These are phyloP conservation scores for Rhinolophus sinicus DNA, from an alignment of 2,113 vertebrate species.

Conservation along the genomic window DNA sequence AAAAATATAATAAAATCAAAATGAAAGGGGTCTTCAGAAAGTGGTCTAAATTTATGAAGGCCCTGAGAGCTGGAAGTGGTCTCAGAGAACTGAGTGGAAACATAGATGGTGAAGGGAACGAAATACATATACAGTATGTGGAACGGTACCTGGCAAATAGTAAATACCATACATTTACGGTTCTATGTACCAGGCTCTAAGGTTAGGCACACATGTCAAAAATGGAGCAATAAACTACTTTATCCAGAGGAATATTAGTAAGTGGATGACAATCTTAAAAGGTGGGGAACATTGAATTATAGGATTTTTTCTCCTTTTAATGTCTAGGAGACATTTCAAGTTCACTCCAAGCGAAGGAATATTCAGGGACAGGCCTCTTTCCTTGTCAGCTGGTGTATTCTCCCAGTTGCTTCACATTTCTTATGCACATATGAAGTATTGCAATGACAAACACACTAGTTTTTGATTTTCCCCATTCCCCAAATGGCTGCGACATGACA, in stretches of 20 bases:
- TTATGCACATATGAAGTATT: not conserved
- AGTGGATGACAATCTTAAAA: not conserved
- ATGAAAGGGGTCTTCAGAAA: slow-evolving; percentile 35
- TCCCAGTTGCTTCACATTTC: not conserved
- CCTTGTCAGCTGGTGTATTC: not conserved
- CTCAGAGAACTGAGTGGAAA: slow-evolving; percentile 15
- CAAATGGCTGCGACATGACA: not conserved
- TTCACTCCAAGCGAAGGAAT: not conserved
- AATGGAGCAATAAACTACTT: not conserved
- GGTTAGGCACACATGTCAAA: not conserved
- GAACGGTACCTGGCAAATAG: not conserved
- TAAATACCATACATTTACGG: not conserved
- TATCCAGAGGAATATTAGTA: not conserved
- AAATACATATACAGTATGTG: not conserved
- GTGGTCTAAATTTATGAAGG: not conserved
- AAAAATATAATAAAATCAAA: slow-evolving; percentile 23
- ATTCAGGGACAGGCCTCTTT: not conserved
- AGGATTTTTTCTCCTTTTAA: not conserved
- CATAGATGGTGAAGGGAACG: not conserved
- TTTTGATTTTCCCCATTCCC: not conserved
- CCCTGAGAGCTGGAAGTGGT: not conserved
- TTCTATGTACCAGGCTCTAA: not conserved
- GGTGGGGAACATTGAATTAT: not conserved
- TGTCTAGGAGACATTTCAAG: not conserved
- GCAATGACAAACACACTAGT: not conserved